Evolutionary conservation across 2,888 invertebrate species (phyloP).

Genomic region (Drosophila nigritarsus): DNA sequence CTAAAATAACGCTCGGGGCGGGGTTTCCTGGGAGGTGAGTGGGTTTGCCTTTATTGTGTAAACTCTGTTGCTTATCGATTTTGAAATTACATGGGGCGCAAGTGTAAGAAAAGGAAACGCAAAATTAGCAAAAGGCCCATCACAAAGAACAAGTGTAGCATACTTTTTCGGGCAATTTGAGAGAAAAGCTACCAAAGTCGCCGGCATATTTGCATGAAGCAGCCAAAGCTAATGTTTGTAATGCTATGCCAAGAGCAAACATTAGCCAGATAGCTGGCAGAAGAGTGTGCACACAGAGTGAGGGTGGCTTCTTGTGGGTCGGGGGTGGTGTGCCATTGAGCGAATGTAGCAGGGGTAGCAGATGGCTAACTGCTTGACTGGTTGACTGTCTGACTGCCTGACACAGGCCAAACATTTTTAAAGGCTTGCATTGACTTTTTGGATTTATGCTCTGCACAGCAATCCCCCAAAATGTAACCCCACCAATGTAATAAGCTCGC

Average conservation of each 20-base stretch:
- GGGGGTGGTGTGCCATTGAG: conserved; percentile 1
- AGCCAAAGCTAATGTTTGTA: conserved; percentile 67
- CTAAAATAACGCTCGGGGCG: neutral
- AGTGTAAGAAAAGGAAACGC: conserved; percentile 63
- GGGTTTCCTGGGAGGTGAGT: neutral
- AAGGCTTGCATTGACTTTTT: conserved; percentile 63
- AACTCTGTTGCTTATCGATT: conserved; percentile 74
- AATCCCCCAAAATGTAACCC: conserved; percentile 23
- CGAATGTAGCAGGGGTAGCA: conserved; percentile 11
- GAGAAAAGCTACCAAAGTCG: conserved; percentile 33
- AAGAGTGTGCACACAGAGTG: conserved; percentile 32
- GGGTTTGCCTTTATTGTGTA: neutral
- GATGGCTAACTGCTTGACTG: conserved; percentile 28
- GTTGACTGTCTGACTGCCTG: conserved; percentile 31
- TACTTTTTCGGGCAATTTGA: conserved; percentile 69
- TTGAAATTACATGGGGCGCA: conserved; percentile 63
- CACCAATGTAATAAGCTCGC: conserved; percentile 40
- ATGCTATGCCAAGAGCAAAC: conserved; percentile 71
- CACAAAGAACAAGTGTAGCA: conserved; percentile 53
- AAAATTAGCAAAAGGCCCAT: conserved; percentile 59
- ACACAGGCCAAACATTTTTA: conserved; percentile 46
- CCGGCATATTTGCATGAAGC: conserved; percentile 67
- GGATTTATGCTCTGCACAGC: conserved; percentile 51
- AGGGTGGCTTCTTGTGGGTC: neutral
- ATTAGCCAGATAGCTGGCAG: conserved; percentile 70